phyloP scores from a whole-genome alignment of 2,113 vertebrate species.

The Ptilonorhynchus violaceus region DNA sequence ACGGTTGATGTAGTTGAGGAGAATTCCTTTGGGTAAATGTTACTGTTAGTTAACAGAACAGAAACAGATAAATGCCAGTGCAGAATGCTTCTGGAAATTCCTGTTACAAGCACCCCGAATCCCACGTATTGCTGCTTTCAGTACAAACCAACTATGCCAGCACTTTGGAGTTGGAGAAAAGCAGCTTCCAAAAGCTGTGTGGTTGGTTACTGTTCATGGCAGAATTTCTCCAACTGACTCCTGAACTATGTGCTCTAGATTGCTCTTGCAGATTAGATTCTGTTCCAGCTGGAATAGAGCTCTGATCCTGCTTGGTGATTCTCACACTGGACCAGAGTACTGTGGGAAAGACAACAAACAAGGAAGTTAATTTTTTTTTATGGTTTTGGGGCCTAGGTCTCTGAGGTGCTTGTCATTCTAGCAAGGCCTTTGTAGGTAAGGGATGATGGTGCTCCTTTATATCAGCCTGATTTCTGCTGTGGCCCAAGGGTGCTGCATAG shows the following conservation, averaged over 20 bases:
- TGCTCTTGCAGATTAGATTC: not conserved
- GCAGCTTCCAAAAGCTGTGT: not conserved
- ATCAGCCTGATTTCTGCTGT: not conserved
- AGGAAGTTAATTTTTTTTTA: too few species aligned
- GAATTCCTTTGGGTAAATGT: not conserved
- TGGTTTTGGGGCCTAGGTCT: not conserved
- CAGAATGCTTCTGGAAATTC: not conserved
- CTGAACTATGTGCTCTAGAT: not conserved
- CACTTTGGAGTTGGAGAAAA: not conserved
- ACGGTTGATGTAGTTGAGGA: not conserved
- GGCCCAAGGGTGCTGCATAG: too few species aligned
- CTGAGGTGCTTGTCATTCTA: not conserved
- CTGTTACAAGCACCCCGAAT: not conserved
- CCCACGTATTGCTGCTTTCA: rapidly evolving
- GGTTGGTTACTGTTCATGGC: not conserved
- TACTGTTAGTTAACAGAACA: not conserved
- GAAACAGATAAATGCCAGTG: not conserved
- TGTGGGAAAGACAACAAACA: not conserved
- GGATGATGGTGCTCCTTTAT: not conserved
- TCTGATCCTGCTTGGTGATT: not conserved
- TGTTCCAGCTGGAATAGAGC: not conserved
- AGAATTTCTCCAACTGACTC: not conserved
- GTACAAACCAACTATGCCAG: not conserved
- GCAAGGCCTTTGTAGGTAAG: not conserved
- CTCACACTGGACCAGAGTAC: not conserved